These are phyloP conservation scores for Drosophila sproati DNA, from an alignment of 1,140 invertebrate genomes.

Conservation along the genomic window DNA sequence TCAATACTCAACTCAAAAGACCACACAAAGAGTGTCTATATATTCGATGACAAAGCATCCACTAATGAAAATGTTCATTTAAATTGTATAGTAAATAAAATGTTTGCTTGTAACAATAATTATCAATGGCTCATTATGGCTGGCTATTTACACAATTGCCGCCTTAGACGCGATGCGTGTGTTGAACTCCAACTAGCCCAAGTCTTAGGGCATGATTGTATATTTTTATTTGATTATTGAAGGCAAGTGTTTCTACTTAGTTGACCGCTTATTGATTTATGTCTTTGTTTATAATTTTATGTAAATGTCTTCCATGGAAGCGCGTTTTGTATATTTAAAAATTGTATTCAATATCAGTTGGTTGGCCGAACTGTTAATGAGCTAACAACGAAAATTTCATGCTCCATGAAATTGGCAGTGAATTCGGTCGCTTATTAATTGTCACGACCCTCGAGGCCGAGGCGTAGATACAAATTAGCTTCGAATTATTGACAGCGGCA, in stretches of 20 bases:
- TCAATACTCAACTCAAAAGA: background rate
- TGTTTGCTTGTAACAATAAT: slow-evolving; percentile 48
- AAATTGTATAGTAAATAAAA: slow-evolving; percentile 55
- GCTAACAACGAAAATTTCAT: slow-evolving; percentile 44
- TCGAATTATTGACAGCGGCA: slow-evolving; percentile 30
- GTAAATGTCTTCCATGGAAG: slow-evolving; percentile 50
- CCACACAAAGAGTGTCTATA: background rate
- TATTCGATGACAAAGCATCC: slow-evolving; percentile 9
- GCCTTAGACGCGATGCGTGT: slow-evolving; percentile 24
- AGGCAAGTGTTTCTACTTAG: background rate
- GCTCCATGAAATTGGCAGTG: slow-evolving; percentile 27
- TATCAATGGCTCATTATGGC: slow-evolving; percentile 46
- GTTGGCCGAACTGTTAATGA: slow-evolving; percentile 45
- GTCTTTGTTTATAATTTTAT: slow-evolving; percentile 61
- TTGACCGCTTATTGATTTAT: slow-evolving; percentile 43
- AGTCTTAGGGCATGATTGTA: slow-evolving; percentile 55
- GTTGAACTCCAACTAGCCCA: slow-evolving; percentile 55
- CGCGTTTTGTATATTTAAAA: slow-evolving; percentile 28
- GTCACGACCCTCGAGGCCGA: slow-evolving; percentile 39
- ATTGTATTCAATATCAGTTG: slow-evolving; percentile 5
- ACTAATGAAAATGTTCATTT: slow-evolving; percentile 58
- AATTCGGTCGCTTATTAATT: slow-evolving; percentile 38
- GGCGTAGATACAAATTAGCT: slow-evolving; percentile 48
- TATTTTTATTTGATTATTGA: slow-evolving; percentile 33
- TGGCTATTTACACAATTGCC: slow-evolving; percentile 46